Evolutionary conservation across 2,888 invertebrate species (phyloP), one percentile per base, ranked within the genome.

Genomic region (Parnassius apollo): DNA sequence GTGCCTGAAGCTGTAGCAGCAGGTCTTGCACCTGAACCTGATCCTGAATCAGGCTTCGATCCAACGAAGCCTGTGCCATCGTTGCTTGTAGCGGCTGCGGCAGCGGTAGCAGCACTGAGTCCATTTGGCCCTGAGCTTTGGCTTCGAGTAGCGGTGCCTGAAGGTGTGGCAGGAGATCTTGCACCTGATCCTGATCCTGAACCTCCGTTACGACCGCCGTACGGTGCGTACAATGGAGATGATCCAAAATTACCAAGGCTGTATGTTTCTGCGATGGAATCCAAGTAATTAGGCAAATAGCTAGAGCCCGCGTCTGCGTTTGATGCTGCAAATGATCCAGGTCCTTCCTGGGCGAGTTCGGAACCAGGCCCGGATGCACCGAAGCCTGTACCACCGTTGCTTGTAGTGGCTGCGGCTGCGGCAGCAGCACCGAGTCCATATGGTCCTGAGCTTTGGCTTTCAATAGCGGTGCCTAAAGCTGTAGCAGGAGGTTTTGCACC

Each of bases 21-120:
- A 8, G 57, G 12, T 56, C 46, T 60, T 42, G 46, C 61, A 44
- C 55, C 65, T 25, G 62, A 44, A 13, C 61, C 61, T 48, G 60
- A 61, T n/a, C 65, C 49, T 11, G 62, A 42, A 13, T 55, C 25
- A 9, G 68, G 63, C 9, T 18, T 18, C 18, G 18, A 18, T 18
- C 18, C 18, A 18, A 18, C 18, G 18, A 18, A 18, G 18, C 18
- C 18, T 18, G 18, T 18, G 18, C 18, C 18, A 18, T 18, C 18
- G 18, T 18, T 18, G 18, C 18, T 18, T 18, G 53, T 42, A 11
- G 66, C 45, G 45, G 45, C 45, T 10, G 45, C 55, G 9, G 45
- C 25, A 9, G 45, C 25, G 22, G 59, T 57, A 53, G 59, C 56
- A 9, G 42, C 55, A 35, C 48, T 51, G 9, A 25, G 12, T 2